Conservation (phyloP, 2,113 vertebrate genomes). For the Noturus placidus region DNA sequence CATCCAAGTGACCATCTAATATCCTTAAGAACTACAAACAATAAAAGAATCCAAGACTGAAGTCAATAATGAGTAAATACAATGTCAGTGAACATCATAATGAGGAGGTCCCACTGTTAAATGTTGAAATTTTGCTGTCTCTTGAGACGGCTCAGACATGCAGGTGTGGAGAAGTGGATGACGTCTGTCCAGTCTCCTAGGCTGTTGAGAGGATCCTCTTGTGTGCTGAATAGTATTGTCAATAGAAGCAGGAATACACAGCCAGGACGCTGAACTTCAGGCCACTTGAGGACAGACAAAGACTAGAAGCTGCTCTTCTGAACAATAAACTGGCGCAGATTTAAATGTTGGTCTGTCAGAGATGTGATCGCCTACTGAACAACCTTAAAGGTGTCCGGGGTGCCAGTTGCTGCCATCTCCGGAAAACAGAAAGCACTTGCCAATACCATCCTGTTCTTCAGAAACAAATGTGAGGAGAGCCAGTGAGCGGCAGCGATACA, state of each 20-base stretch:
- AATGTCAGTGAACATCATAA: background rate
- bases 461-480: conserved; percentile 26
- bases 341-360: conserved; percentile 21
- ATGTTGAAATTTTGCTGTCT: background rate
- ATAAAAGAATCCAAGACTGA: background rate
- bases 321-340: conserved; percentile 11
- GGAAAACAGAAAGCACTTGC: background rate
- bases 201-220: conserved; percentile 7
- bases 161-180: background rate
- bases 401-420: conserved; percentile 35
- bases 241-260: background rate
- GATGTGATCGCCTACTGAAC: conserved; percentile 47
- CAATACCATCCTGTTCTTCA: conserved; percentile 48
- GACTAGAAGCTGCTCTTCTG: background rate
- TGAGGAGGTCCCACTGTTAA: background rate
- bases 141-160: background rate
- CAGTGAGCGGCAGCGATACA: conserved; percentile 50
- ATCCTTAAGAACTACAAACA: background rate
- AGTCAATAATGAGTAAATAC: conserved; percentile 14
- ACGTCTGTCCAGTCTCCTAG: background rate
- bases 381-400: conserved; percentile 29
- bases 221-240: background rate
- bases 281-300: conserved; percentile 35
- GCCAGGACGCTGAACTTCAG: background rate
- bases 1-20: conserved; percentile 42